phyloP scores from a whole-genome alignment of 2,797 vertebrate species.

The Pachyuromys duprasi region DNA sequence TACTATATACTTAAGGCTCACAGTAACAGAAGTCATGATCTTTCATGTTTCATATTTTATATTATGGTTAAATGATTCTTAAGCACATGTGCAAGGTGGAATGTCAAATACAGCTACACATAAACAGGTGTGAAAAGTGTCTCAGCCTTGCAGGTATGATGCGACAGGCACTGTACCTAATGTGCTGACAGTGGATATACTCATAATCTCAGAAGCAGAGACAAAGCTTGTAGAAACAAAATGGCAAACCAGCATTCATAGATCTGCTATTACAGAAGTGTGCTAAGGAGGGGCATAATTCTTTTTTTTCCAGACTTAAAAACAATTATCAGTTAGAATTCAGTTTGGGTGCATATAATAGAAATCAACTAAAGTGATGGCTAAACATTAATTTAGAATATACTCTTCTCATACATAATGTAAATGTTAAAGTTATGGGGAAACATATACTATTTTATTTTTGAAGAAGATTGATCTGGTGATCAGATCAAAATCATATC shows the following conservation, averaged over 20 bases:
- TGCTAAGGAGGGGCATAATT: not conserved
- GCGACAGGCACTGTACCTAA: not conserved
- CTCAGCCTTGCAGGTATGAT: not conserved
- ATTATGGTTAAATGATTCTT: constrained; percentile 4
- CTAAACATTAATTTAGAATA: not conserved
- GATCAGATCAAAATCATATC: not conserved
- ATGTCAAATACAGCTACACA: not conserved
- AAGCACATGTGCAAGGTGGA: not conserved
- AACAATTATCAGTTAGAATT: not conserved
- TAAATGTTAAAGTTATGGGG: not conserved
- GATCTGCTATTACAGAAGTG: not conserved
- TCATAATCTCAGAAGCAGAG: not conserved
- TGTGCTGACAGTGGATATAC: not conserved
- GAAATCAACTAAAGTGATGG: not conserved
- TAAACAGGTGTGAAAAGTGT: not conserved
- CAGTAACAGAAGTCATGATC: not conserved
- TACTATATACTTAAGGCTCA: not conserved
- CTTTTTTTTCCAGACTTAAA: not conserved
- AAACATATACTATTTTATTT: not conserved
- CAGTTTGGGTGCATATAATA: not conserved
- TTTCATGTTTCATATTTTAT: not conserved
- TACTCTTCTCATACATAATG: not conserved
- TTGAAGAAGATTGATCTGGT: not conserved
- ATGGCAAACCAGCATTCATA: not conserved
- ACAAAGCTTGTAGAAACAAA: not conserved